These are phyloP conservation scores for Diaprepes abbreviatus DNA, from an alignment of 2,888 invertebrate species.

Conservation along the genomic window DNA sequence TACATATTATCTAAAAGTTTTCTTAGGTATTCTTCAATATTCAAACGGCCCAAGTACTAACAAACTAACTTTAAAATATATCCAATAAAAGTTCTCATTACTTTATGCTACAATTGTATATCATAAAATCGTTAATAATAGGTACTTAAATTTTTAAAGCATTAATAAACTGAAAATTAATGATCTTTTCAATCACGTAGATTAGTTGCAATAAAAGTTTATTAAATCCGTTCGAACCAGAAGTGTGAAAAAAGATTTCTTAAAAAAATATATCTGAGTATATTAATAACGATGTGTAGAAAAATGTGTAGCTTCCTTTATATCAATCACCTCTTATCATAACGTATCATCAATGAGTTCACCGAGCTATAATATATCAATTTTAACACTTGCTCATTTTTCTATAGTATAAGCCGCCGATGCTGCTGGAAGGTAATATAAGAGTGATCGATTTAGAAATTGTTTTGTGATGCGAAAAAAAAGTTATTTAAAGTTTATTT, in stretches of 20 bases:
- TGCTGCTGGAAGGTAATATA: not conserved
- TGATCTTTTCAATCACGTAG: not conserved
- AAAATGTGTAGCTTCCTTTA: constrained; percentile 8
- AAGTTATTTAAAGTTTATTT: not conserved
- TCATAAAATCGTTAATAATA: constrained; percentile 7
- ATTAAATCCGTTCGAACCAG: not conserved
- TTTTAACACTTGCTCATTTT: constrained; percentile 14
- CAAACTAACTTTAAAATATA: no score
- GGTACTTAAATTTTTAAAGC: constrained; percentile 10
- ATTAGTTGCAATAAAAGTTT: not conserved
- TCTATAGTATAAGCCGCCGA: constrained; percentile 8
- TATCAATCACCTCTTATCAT: constrained; percentile 7
- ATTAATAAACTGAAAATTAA: constrained; percentile 11
- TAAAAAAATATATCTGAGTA: not conserved
- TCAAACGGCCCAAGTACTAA: no score
- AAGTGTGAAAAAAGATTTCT: not conserved
- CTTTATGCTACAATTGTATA: not conserved
- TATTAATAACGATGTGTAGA: not conserved
- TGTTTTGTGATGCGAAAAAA: constrained; percentile 1
- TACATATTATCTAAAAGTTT: no score
- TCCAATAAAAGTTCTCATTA: not conserved
- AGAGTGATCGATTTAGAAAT: constrained; percentile 6
- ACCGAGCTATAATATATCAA: constrained; percentile 11
- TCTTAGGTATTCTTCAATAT: no score
- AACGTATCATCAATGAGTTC: constrained; percentile 1